A percentile compares a stretch with the other conserved stretches of the same genome.
Evolutionary conservation across 2,888 invertebrate species (phyloP).

Genomic region (Hoplodrina ambigua): DNA sequence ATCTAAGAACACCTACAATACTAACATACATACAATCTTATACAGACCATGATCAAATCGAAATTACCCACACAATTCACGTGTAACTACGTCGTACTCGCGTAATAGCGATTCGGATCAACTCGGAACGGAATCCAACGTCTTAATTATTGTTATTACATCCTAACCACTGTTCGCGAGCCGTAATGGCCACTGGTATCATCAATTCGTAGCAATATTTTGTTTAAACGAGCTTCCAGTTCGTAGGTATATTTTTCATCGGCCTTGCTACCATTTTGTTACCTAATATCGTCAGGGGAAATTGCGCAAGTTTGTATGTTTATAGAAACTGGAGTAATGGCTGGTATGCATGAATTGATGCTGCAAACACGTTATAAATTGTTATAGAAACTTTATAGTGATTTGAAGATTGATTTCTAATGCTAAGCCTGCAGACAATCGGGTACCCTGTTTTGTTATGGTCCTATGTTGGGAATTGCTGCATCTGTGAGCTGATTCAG

Average conservation of each 20-base stretch:
- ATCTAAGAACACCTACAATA: background rate
- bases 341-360: constrained; percentile 36
- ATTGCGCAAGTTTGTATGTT: constrained; percentile 70
- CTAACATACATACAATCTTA: constrained; percentile 15
- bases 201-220: constrained; percentile 75
- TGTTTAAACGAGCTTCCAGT: constrained; percentile 75
- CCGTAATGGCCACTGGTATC: constrained; percentile 79
- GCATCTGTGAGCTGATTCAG: background rate
- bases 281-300: constrained; percentile 71
- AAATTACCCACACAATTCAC: constrained; percentile 39
- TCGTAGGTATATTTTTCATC: constrained; percentile 58
- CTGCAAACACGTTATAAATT: constrained; percentile 40
- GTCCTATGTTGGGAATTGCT: background rate
- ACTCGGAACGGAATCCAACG: constrained; percentile 39
- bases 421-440: background rate
- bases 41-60: constrained; percentile 21
- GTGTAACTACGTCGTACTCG: constrained; percentile 26
- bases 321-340: constrained; percentile 59
- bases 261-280: constrained; percentile 75
- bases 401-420: constrained; percentile 32
- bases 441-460: background rate
- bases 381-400: constrained; percentile 23
- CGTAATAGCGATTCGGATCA: constrained; percentile 32
- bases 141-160: constrained; percentile 85
- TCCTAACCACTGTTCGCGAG: constrained; percentile 71